Evolutionary conservation across 2,888 invertebrate genomes (phyloP).

Genomic region (Boloria selene): DNA sequence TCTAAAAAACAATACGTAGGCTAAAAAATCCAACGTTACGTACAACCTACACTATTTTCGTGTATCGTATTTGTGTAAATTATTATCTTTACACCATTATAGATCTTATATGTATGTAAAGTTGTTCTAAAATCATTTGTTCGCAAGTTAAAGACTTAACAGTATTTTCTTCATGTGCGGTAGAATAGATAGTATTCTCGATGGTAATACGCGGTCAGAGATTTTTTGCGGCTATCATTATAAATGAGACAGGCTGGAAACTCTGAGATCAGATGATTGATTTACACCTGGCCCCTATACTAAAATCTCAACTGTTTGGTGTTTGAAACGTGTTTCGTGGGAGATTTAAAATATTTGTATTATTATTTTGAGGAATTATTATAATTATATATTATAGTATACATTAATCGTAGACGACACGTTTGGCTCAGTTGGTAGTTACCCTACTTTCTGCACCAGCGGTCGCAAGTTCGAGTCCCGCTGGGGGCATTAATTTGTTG

Average conservation of each 20-base stretch:
- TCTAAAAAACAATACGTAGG: constrained; percentile 6
- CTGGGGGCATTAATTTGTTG: too few species aligned
- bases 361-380: background rate
- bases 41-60: constrained; percentile 25
- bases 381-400: background rate
- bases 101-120: background rate
- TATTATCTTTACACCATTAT: constrained; percentile 8
- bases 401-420: too few species aligned
- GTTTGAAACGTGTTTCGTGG: constrained; percentile 14
- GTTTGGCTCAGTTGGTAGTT: too few species aligned
- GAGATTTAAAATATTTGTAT: background rate
- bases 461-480: too few species aligned
- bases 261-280: constrained; percentile 38
- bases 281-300: constrained; percentile 31
- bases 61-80: constrained; percentile 26
- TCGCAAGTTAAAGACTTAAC: constrained; percentile 30
- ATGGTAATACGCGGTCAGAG: constrained; percentile 33
- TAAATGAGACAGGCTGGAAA: constrained; percentile 38
- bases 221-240: constrained; percentile 40
- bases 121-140: constrained; percentile 22
- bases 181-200: constrained; percentile 31
- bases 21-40: background rate
- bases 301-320: constrained; percentile 4
- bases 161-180: constrained; percentile 37
- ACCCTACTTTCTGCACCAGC: too few species aligned